Base-by-base conservation (phyloP, 2,888 invertebrate species). In the Drosophila conformis region DNA sequence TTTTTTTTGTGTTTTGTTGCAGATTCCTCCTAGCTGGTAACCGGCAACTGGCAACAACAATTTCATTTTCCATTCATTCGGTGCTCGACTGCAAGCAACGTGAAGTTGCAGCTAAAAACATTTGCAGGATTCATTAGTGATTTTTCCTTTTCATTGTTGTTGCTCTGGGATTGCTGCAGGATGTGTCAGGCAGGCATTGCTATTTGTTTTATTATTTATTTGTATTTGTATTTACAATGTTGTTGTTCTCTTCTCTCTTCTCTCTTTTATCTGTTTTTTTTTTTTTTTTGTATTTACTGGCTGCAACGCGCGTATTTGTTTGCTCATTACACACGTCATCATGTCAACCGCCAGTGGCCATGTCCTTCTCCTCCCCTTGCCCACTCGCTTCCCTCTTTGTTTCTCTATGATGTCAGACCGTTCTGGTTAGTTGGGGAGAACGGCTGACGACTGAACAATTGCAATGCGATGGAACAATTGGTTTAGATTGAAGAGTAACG, bases 301-400 rank as follows among this genome's bases (percentile, higher is more conserved):
- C 64, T 81, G 81, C 78, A 72, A 68, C 72, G 65, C 70, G 80
- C 70, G 85, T 79, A 79, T 88, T 88, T 86, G 89, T 88, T 86
- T 88, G 81, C 89, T 86, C 86, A 86, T 86, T 86, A 86, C 86
- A 88, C 86, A 88, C 88, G 86, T 86, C 85, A 85, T 74, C 88
- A 88, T 86, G 86, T 88, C 88, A 86, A 85, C 74, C 88, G 80
- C 74, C 87, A 82, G 80, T 70, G 68, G 83, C 80, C 71, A 80
- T 78, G 82, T 73, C 78, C 73, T 62, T 35, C 53, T 67, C 29
- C 35, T 25, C 27, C 52, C 38, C 21, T 29, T 42, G 42, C 61
- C 21, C 21, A 13, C 1, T 25, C 52, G 15, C 25, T 31, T 27
- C n/a, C 29, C 35, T 31, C 54, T 48, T 33, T 62, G 51, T 38